Evolutionary conservation across 2,888 invertebrate genomes (phyloP).

Genomic region (Apamea epomidion): DNA sequence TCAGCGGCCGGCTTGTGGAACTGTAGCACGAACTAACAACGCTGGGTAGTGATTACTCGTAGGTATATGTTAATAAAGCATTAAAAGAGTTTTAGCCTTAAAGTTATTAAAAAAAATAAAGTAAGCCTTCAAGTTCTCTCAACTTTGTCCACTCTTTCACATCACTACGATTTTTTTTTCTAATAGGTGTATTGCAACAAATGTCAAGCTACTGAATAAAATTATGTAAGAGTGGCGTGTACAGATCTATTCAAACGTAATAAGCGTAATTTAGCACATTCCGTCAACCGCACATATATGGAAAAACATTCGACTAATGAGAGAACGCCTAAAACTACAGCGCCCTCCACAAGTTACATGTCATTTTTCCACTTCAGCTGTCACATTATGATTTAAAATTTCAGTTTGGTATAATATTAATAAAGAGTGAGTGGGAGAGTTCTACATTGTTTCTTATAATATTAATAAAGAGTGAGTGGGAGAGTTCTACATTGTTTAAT

Average conservation of each 20-base stretch:
- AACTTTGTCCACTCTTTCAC: not conserved
- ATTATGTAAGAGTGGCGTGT: not conserved
- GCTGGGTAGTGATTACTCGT: not conserved
- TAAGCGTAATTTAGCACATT: too few species aligned
- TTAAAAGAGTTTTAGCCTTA: not conserved
- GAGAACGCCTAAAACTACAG: not conserved
- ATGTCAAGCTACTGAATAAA: constrained; percentile 15
- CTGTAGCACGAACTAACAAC: not conserved
- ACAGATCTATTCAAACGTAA: not conserved
- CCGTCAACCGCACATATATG: not conserved
- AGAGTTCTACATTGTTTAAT: not conserved
- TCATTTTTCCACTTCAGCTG: not conserved
- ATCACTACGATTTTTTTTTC: not conserved
- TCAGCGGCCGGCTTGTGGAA: not conserved
- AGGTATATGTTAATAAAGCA: not conserved
- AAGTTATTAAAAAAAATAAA: not conserved
- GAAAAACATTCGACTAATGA: not conserved
- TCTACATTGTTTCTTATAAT: not conserved
- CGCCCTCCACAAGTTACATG: not conserved
- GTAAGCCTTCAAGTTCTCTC: not conserved
- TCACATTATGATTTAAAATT: not conserved
- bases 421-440: not conserved
- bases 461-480: not conserved
- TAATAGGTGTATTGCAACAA: not conserved
- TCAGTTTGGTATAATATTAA: not conserved